Conservation (phyloP, 2,888 invertebrate species). For the Erpobdella octoculata region DNA sequence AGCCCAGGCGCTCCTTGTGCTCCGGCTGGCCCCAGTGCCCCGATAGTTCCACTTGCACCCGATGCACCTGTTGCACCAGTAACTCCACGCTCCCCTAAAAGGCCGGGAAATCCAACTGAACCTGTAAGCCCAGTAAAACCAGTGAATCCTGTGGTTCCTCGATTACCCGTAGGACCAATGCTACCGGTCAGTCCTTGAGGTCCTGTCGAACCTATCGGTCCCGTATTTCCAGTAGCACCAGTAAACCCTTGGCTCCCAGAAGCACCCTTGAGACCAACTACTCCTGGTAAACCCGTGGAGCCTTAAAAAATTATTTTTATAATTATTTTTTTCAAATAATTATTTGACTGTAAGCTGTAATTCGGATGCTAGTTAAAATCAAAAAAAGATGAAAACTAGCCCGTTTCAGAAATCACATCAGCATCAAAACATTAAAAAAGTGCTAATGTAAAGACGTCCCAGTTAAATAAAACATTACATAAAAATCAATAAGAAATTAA, state of each 20-base stretch:
- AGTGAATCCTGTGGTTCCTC: slow-evolving; percentile 7
- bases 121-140: slow-evolving; percentile 27
- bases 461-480: not conserved
- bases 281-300: slow-evolving; percentile 29
- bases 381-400: not conserved
- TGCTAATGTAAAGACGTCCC: too few relatives aligned
- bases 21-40: slow-evolving; percentile 26
- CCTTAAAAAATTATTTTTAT: slow-evolving; percentile 22
- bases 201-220: slow-evolving; percentile 28
- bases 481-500: not conserved
- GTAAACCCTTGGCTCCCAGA: slow-evolving; percentile 19
- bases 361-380: too few relatives aligned
- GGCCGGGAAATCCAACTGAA: slow-evolving; percentile 17
- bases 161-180: slow-evolving; percentile 12
- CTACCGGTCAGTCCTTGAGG: slow-evolving; percentile 12
- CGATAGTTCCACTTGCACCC: slow-evolving; percentile 26
- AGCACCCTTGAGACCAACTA: slow-evolving; percentile 23
- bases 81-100: slow-evolving; percentile 21
- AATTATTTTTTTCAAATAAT: too few relatives aligned
- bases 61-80: slow-evolving; percentile 24
- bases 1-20: slow-evolving; percentile 22
- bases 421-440: not conserved
- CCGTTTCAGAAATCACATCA: not conserved
- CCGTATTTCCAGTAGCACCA: slow-evolving; percentile 20
- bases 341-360: too few relatives aligned